Evolutionary conservation across 2,888 invertebrate genomes (phyloP), one percentile per base, ranked within the genome.

Genomic region (Coenonympha arcania): DNA sequence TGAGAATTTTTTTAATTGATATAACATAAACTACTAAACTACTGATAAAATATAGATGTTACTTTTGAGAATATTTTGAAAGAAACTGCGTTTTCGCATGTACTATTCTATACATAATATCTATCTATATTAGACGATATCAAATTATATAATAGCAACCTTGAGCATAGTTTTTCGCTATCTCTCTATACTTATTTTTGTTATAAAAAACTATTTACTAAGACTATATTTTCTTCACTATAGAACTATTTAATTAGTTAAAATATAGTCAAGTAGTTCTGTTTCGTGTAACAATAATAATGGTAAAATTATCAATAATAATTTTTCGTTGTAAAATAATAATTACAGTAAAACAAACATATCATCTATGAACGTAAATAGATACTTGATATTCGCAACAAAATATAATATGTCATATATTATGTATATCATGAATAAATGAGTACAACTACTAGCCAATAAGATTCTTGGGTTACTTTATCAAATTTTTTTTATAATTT

Each of bases 151-250:
- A 34, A 59, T 50, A 60, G 55, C 64, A 62, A 68, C 56, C 60
- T 79, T 81, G 79, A 80, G 80, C 79, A 75, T 68, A 76, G 67
- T 69, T 61, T 65, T 56, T 8, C 60, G 62, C 61, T 48, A 54
- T 54, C 41, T 47, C 11, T 39, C 48, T 52, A 55, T 39, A 45
- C 36, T 47, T 51, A 49, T 22, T 8, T 33, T n/a, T 42, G n/a
- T 19, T 34, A 41, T 47, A 34, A 36, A 48, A 34, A 48, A n/a
- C 15, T 26, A 37, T 41, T 41, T 18, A 40, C 42, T 24, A 34
- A 24, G 6, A 20, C 24, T 34, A 44, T 18, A 44, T 15, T 15
- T 22, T 39, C 22, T 6, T 19, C n/a, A 19, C n/a, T 36, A 19
- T 36, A 19, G 19, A 36, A 36, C 36, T 5, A 36, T 20, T 20